Evolutionary conservation across 2,888 invertebrate genomes (phyloP), one percentile per base, ranked within the genome.

Genomic region (Volucella inanis): DNA sequence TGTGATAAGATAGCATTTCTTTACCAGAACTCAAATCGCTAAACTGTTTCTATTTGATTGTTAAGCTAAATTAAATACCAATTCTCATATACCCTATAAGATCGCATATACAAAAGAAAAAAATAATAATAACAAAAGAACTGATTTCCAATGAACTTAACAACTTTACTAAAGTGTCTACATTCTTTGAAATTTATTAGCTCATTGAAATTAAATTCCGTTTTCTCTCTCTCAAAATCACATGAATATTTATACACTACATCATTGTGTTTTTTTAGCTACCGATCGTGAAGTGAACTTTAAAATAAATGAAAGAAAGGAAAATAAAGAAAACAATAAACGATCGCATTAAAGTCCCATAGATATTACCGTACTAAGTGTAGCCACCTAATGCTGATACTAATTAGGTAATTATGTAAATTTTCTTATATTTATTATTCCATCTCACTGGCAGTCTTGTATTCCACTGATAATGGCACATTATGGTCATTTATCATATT

Each of bases 401-500:
- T 80, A 85, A 80, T 85, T 85, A 85, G 65, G 76, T 85, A 67
- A 76, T 85, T 85, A 85, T 85, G 84, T 67, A 45, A 76, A 84
- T 84, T 47, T 10, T 49, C 38, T 43, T 3, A 45, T 59, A 61
- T 62, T 55, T 52, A 54, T 10, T 4, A 38, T 12, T 50, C 1
- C 39, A 67, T 55, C 50, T 14, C 14, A 55, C 47, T 54, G 22
- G 11, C 70, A 31, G 14, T 61, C 31, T 49, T 45, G 31, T 65
- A 62, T 80, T 77, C 82, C 31, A 70, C 45, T 74, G 41, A 78
- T 59, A 84, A 55, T 78, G 59, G 77, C 41, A 79, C 77, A 76
- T 81, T 84, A 75, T 87, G 86, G 62, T 87, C 87, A 80, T 88
- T 87, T 83, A 87, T 88, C 87, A 87, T 88, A 87, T 85, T 84